These are phyloP conservation scores for Protomyctophum bolini DNA, from an alignment of 2,113 vertebrate species.

Conservation along the genomic window DNA sequence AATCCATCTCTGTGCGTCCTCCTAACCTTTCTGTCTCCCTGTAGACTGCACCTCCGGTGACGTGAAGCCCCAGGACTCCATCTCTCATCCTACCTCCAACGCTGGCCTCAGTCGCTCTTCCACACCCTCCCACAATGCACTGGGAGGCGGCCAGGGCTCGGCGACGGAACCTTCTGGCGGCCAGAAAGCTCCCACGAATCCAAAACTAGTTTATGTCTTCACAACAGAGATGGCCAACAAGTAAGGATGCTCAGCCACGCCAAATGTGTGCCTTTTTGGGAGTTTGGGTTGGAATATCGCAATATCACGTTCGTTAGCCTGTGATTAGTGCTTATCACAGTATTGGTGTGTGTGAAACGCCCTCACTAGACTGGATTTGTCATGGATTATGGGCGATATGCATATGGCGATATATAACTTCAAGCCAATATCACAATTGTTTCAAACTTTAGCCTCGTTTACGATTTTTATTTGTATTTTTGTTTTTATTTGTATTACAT, in stretches of 20 bases:
- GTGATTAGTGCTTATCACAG: not conserved
- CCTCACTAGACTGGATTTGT: not conserved
- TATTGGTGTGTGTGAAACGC: not conserved
- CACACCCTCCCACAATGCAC: constrained; percentile 89
- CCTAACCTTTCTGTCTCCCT: constrained; percentile 34
- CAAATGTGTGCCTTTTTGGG: not conserved
- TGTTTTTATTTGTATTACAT: too few relatives aligned
- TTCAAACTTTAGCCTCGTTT: too few relatives aligned
- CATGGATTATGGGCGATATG: too few relatives aligned
- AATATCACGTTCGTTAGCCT: not conserved
- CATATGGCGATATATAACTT: too few relatives aligned
- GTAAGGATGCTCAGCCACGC: constrained; percentile 77
- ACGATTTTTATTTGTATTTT: too few relatives aligned
- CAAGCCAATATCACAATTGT: too few relatives aligned
- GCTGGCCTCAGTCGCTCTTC: constrained; percentile 78
- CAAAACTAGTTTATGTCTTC: constrained; percentile 98
- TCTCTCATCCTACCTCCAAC: constrained; percentile 88
- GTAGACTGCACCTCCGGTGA: constrained; percentile 95
- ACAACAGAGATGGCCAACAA: constrained; percentile 99
- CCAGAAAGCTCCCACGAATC: constrained; percentile 85
- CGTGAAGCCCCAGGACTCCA: constrained; percentile 89
- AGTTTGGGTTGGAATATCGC: not conserved
- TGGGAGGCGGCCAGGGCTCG: constrained; percentile 85
- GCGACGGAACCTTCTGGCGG: constrained; percentile 83
- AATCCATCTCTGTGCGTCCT: constrained; percentile 8